Percentiles rank a stretch among this genome's conserved stretches.
phyloP scores from a whole-genome alignment of 2,888 invertebrate genomes.

The Pachliopta kotzebuea region DNA sequence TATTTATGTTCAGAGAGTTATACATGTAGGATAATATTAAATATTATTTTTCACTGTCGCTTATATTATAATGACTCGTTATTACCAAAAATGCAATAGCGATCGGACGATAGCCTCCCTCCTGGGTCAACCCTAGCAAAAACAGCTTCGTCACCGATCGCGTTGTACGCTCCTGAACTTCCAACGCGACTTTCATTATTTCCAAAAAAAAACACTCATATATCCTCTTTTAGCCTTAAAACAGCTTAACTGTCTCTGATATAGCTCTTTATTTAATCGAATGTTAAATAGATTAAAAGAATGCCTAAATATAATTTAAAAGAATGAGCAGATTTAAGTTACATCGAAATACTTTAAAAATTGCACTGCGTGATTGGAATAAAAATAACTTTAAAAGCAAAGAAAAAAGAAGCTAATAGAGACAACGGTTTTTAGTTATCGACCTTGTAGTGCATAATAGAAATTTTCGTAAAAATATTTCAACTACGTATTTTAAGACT shows the following conservation, averaged over 20 bases:
- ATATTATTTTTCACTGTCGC: constrained; percentile 31
- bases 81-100: constrained; percentile 65
- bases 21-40: background rate
- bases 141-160: constrained; percentile 52
- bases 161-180: constrained; percentile 35
- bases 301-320: too few relatives aligned
- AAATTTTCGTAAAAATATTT: background rate
- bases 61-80: constrained; percentile 43
- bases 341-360: too few relatives aligned
- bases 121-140: constrained; percentile 36
- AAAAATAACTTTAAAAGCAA: too few relatives aligned
- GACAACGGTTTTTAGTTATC: background rate
- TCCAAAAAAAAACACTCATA: constrained; percentile 3
- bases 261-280: background rate
- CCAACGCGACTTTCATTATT: constrained; percentile 32
- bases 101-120: constrained; percentile 62
- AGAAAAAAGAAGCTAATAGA: background rate
- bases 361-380: too few relatives aligned
- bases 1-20: background rate
- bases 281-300: too few relatives aligned
- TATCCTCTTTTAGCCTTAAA: background rate
- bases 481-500: background rate
- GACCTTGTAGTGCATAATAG: background rate
- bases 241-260: background rate
- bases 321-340: too few relatives aligned